Conservation (phyloP, 2,797 vertebrate species). For the Vireo griseus region DNA sequence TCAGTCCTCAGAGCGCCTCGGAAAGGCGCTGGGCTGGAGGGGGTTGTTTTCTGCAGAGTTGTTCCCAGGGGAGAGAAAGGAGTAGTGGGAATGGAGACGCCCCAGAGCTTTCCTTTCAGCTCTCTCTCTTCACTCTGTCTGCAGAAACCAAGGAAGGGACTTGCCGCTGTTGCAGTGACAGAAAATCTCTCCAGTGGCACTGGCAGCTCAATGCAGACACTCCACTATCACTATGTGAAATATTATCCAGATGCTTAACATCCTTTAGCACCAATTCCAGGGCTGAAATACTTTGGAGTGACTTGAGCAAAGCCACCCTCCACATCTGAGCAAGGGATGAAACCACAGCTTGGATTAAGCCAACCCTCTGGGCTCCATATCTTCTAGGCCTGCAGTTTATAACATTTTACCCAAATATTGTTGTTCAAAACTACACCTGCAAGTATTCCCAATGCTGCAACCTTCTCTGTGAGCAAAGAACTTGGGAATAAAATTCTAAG, state of each 20-base stretch:
- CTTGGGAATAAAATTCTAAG: background rate
- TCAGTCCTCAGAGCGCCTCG: background rate
- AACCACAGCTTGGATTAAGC: background rate
- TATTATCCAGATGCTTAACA: background rate
- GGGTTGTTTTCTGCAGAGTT: background rate
- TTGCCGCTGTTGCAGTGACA: background rate
- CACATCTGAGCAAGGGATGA: background rate
- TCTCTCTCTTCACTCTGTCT: background rate
- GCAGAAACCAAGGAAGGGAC: background rate
- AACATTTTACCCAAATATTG: background rate
- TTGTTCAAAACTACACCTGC: background rate
- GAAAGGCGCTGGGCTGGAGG: background rate
- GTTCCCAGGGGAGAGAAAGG: background rate
- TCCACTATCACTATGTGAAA: background rate
- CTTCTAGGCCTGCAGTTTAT: background rate
- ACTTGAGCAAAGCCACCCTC: background rate
- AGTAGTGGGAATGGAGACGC: background rate
- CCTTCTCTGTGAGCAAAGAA: background rate
- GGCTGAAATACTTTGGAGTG: background rate
- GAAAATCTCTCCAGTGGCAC: background rate
- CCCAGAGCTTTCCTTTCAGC: background rate
- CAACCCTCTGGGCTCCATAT: accelerated
- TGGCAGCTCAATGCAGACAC: background rate
- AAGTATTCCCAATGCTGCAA: background rate
- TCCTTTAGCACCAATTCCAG: background rate